Base-by-base conservation (phyloP, 2,888 invertebrate species). In the Lapara coniferarum region DNA sequence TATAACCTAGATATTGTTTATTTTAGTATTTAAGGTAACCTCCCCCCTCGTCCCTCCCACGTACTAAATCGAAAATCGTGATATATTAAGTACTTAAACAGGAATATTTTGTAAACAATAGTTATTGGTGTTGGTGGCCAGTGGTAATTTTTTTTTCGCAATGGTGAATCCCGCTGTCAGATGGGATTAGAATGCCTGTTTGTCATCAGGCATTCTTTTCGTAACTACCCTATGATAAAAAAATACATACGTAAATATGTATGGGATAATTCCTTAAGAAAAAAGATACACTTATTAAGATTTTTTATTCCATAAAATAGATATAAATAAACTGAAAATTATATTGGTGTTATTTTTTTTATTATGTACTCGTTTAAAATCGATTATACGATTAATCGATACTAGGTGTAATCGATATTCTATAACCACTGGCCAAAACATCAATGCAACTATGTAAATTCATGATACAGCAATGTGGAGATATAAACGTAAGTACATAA, bases 401-500 rank as follows among this genome's bases (percentile, higher is more conserved):
- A 37, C 16, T 16, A 7, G 13, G 13, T 14, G 30, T n/a, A 58
- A 10, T 58, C 58, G 57, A 63, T 46, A 63, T 44, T 14, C 49
- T 63, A 19, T 19, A 63, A 49, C 63, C 46, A 49, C 63, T 63
- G 49, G 49, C 49, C 63, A 63, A 63, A 13, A 49, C 49, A 63
- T 63, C 19, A 63, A 63, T 19, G 46, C 46, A 63, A 63, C n/a
- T 46, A 19, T 68, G 53, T 63, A 69, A 70, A 70, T 68, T 71
- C 66, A 52, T 69, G 51, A 76, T 68, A 73, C 46, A 63, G 49
- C 46, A 46, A 63, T 63, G 49, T 63, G 63, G 46, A 63, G 37
- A 63, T 63, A 63, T 63, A 63, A 63, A 76, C 70, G 56, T 75
- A 77, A 74, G 74, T 76, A 79, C 79, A 75, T 85, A 84, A 63